Evolutionary conservation across 1,140 invertebrate species (phyloP).

Genomic region (Augochlora pura): DNA sequence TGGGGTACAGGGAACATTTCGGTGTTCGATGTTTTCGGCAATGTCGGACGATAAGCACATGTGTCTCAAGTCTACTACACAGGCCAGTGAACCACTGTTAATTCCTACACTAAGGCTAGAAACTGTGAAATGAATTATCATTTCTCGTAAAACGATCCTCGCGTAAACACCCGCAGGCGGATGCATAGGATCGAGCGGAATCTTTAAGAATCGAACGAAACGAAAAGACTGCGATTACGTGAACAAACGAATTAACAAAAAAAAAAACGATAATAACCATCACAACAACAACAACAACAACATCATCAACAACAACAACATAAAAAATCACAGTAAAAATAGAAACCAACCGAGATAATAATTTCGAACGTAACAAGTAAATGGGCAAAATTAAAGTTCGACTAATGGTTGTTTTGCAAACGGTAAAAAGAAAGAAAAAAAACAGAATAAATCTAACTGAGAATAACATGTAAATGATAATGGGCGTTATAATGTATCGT

Average conservation of each 20-base stretch:
- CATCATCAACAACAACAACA: neutral
- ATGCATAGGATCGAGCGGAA: neutral
- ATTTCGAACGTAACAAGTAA: neutral
- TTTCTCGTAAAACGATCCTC: constrained; percentile 16
- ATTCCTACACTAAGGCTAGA: constrained; percentile 61
- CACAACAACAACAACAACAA: neutral
- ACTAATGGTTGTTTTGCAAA: constrained; percentile 43
- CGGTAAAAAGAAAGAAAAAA: too few relatives aligned
- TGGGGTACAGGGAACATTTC: neutral
- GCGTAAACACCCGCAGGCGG: neutral
- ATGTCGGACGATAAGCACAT: constrained; percentile 6
- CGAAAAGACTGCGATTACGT: neutral
- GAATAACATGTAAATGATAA: neutral
- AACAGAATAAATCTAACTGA: too few relatives aligned
- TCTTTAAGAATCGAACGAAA: too few relatives aligned
- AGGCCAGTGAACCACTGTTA: constrained; percentile 68
- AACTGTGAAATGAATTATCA: constrained; percentile 74
- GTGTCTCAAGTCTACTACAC: constrained; percentile 68
- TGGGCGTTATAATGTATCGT: constrained; percentile 5
- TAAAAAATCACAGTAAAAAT: neutral
- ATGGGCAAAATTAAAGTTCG: constrained; percentile 39
- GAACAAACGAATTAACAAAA: neutral
- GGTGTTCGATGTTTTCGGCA: neutral
- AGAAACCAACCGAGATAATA: too few relatives aligned
- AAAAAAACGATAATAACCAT: neutral